Percentiles rank a stretch among this genome's conserved stretches.
These are phyloP conservation scores for Mimumesa dahlbomi DNA, from an alignment of 2,888 invertebrate genomes.

Conservation along the genomic window DNA sequence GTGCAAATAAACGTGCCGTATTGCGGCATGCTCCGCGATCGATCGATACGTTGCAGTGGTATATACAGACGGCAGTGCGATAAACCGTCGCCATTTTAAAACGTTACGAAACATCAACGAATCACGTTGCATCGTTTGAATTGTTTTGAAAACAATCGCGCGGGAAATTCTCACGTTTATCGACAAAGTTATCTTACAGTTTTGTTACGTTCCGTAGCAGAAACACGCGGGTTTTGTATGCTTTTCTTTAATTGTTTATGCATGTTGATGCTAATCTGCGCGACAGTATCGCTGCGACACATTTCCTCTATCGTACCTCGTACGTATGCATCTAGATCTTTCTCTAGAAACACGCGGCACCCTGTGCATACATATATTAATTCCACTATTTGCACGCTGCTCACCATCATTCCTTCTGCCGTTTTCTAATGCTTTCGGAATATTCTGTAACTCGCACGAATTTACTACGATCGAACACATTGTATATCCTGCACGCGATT, in stretches of 20 bases:
- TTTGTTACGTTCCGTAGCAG: constrained; percentile 6
- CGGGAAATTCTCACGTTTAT: constrained; percentile 13
- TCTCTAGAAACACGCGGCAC: constrained; percentile 14
- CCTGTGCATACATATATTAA: neutral
- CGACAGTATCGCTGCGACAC: constrained; percentile 23
- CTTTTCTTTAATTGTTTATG: constrained; percentile 62
- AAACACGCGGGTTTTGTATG: constrained; percentile 13
- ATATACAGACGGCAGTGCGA: constrained; percentile 53
- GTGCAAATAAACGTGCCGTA: constrained; percentile 64
- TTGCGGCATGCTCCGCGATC: constrained; percentile 73
- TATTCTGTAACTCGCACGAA: no score
- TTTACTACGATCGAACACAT: no score
- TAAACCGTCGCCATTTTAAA: constrained; percentile 57
- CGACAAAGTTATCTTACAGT: neutral
- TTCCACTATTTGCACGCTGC: neutral
- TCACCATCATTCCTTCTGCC: no score
- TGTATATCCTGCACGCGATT: no score
- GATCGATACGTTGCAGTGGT: constrained; percentile 76
- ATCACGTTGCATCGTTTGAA: constrained; percentile 29
- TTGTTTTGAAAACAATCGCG: constrained; percentile 44
- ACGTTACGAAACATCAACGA: constrained; percentile 25
- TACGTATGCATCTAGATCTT: constrained; percentile 13
- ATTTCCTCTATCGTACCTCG: constrained; percentile 4
- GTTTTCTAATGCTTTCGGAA: neutral
- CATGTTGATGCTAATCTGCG: constrained; percentile 53